These are phyloP conservation scores for Lasiommata megera DNA, from an alignment of 2,888 invertebrate genomes.

Conservation along the genomic window DNA sequence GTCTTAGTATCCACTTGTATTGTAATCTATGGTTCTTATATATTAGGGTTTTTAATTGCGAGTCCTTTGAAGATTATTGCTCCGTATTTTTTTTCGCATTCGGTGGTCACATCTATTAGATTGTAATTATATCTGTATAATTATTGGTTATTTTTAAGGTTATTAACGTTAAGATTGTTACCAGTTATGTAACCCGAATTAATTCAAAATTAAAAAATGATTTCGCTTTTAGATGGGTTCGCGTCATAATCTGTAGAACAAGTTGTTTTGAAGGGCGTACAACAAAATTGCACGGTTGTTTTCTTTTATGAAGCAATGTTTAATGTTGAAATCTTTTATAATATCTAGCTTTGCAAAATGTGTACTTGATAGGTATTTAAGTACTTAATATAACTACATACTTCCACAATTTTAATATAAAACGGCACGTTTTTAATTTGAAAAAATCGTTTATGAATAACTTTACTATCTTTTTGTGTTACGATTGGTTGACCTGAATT, in stretches of 20 bases:
- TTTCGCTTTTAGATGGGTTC: slow-evolving; percentile 9
- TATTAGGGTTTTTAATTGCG: no score
- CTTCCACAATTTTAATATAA: background rate
- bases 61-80: no score
- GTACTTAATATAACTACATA: background rate
- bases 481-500: background rate
- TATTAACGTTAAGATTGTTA: no score
- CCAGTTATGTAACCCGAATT: no score
- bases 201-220: slow-evolving; percentile 4
- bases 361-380: background rate
- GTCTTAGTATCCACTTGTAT: no score
- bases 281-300: slow-evolving; percentile 16
- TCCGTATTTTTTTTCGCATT: no score
- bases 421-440: slow-evolving; percentile 1
- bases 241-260: slow-evolving; percentile 13
- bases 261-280: slow-evolving; percentile 26
- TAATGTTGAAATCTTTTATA: slow-evolving; percentile 9
- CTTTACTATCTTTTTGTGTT: background rate
- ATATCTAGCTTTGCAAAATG: slow-evolving; percentile 2
- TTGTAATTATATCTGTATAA: no score
- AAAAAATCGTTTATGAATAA: background rate
- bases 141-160: no score
- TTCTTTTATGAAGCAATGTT: slow-evolving; percentile 12
- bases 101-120: no score
- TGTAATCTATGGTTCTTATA: no score